Percentiles rank a stretch among this genome's conserved stretches.
These are phyloP conservation scores for Tenrec ecaudatus DNA, from an alignment of 2,113 vertebrate genomes.

Conservation along the genomic window DNA sequence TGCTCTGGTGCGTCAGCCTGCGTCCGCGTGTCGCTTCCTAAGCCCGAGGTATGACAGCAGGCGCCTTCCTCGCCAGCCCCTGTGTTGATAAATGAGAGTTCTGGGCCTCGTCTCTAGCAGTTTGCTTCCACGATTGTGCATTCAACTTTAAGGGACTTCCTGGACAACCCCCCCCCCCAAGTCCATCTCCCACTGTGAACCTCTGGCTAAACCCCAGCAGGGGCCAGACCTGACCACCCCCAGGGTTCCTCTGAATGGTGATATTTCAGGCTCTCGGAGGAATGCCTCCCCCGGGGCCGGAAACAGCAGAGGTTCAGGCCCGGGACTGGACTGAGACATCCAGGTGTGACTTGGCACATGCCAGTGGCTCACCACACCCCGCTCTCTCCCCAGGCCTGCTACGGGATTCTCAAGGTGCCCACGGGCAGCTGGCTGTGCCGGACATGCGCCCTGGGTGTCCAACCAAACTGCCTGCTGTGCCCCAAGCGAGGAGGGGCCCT, in stretches of 20 bases:
- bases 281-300: neutral
- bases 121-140: neutral
- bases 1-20: neutral
- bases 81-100: neutral
- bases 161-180: neutral
- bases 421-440: constrained; percentile 98
- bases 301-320: neutral
- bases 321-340: accelerated
- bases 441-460: constrained; percentile 96
- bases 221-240: neutral
- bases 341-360: neutral
- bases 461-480: constrained; percentile 98
- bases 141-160: neutral
- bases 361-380: neutral
- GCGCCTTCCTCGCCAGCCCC: neutral
- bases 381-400: constrained; percentile 91
- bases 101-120: neutral
- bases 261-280: accelerated
- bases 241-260: neutral
- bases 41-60: neutral
- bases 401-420: constrained; percentile 98
- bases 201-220: constrained; percentile 1
- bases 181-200: neutral
- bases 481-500: constrained; percentile 97
- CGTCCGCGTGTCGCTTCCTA: neutral